phyloP scores from a whole-genome alignment of 2,113 vertebrate species.

The Ictalurus furcatus region DNA sequence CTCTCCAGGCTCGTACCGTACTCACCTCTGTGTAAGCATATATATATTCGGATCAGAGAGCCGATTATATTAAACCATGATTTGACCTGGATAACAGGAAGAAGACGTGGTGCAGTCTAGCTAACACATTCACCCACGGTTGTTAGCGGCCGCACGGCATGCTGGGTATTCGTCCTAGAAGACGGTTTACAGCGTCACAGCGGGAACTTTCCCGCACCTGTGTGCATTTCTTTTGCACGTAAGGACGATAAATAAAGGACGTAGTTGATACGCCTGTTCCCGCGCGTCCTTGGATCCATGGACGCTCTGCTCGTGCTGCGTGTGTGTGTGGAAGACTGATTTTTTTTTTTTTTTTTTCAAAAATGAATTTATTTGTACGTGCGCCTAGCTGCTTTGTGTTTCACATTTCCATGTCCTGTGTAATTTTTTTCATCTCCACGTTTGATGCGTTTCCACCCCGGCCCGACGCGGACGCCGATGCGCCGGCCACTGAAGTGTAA shows the following conservation, averaged over 20 bases:
- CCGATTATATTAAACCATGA: conserved; percentile 41
- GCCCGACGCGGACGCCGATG: neutral
- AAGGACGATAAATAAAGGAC: conserved; percentile 12
- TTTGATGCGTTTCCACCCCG: conserved; percentile 32
- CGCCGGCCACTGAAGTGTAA: conserved; percentile 34
- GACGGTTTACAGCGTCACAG: conserved; percentile 29
- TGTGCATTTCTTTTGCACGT: neutral
- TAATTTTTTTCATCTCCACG: neutral
- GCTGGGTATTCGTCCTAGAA: conserved; percentile 16
- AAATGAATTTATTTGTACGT: neutral
- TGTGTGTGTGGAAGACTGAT: neutral
- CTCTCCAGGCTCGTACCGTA: conserved; percentile 6
- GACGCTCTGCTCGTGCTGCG: neutral
- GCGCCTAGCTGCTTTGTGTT: neutral
- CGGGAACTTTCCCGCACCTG: conserved; percentile 24
- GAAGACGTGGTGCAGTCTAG: neutral
- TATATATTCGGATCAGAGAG: conserved; percentile 44
- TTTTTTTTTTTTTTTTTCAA: neutral
- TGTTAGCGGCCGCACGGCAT: conserved; percentile 34
- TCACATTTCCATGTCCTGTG: neutral
- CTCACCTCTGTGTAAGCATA: neutral
- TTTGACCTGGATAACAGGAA: conserved; percentile 45
- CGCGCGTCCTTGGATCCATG: neutral
- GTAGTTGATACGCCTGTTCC: neutral
- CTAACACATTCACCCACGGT: conserved; percentile 12